phyloP scores from a whole-genome alignment of 2,888 invertebrate genomes.

The Himalopsyche japonica region DNA sequence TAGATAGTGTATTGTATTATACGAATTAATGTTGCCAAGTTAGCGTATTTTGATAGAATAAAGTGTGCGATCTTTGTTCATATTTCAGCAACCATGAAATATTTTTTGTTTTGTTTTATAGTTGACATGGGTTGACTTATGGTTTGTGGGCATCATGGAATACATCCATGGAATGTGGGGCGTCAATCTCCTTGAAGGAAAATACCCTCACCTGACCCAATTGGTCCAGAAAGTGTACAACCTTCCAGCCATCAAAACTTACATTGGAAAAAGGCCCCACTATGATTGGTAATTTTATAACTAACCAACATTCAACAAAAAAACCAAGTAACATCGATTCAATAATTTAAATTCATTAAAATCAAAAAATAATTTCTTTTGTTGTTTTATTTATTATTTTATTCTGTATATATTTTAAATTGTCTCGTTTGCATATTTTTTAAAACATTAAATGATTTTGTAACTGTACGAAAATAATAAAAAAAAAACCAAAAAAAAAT shows the following conservation, averaged over 20 bases:
- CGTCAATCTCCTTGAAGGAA: constrained; percentile 41
- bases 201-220: constrained; percentile 42
- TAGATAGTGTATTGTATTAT: no score
- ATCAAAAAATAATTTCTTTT: not conserved
- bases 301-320: not conserved
- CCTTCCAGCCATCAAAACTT: constrained; percentile 45
- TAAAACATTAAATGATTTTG: no score
- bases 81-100: no score
- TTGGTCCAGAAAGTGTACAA: constrained; percentile 43
- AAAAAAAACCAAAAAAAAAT: no score
- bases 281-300: constrained; percentile 8
- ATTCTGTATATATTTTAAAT: not conserved
- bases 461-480: no score
- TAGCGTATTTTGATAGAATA: no score
- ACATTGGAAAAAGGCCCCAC: constrained; percentile 44
- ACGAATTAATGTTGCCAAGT: no score
- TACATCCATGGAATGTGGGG: constrained; percentile 44
- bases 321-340: not conserved
- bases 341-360: not conserved
- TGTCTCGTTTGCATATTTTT: not conserved
- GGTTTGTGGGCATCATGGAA: constrained; percentile 51
- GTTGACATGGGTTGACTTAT: constrained; percentile 54
- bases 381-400: not conserved
- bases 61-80: no score
- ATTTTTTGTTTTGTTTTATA: constrained; percentile 40